A percentile compares a stretch with the other conserved stretches of the same genome.
Evolutionary conservation across 2,113 vertebrate genomes (phyloP).

Genomic region (Phyllostomus discolor): DNA sequence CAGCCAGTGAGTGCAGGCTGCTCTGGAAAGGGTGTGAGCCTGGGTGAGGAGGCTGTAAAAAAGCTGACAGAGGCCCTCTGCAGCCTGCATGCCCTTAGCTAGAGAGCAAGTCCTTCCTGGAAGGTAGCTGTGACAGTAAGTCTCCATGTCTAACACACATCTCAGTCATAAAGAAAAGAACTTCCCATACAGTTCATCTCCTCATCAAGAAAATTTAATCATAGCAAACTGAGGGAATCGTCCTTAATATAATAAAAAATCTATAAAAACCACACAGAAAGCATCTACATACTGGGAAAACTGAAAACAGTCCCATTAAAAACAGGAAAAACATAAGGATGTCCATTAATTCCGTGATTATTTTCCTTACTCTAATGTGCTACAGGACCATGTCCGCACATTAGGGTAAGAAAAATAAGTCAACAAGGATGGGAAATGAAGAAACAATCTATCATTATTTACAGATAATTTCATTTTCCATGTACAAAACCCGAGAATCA

Average conservation of each 20-base stretch:
- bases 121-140: neutral
- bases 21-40: neutral
- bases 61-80: neutral
- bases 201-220: neutral
- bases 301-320: neutral
- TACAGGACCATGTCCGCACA: neutral
- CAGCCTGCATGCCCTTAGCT: neutral
- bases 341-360: neutral
- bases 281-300: neutral
- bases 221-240: neutral
- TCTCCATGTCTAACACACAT: neutral
- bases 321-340: neutral
- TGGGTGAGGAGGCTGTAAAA: neutral
- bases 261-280: neutral
- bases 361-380: neutral
- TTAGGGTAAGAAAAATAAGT: neutral
- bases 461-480: conserved; percentile 12
- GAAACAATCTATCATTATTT: neutral
- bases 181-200: neutral
- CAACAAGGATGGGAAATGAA: neutral
- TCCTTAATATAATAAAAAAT: neutral
- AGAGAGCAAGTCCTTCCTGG: neutral
- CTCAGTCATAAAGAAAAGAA: neutral
- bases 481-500: neutral
- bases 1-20: neutral